These are phyloP conservation scores for Thecocarcelia acutangulata DNA, from an alignment of 2,888 invertebrate genomes.

Conservation along the genomic window DNA sequence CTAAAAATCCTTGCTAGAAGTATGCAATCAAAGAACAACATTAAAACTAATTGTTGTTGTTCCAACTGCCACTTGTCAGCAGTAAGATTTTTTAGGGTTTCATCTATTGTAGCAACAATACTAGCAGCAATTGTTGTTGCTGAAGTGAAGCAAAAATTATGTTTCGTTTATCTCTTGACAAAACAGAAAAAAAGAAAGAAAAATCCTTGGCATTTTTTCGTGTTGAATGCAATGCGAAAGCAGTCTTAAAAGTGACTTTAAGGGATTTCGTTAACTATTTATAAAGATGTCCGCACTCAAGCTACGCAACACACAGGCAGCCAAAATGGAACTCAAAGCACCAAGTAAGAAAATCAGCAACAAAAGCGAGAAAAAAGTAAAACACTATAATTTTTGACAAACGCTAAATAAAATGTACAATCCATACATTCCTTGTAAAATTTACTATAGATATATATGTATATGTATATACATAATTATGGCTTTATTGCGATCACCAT, in stretches of 20 bases:
- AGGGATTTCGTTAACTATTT: too few relatives aligned
- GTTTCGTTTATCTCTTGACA: slow-evolving; percentile 13
- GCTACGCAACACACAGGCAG: too few relatives aligned
- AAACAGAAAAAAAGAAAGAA: slow-evolving; percentile 27
- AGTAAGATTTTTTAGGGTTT: slow-evolving; percentile 32
- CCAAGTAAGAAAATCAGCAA: too few relatives aligned
- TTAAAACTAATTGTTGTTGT: slow-evolving; percentile 11
- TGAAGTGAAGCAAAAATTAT: slow-evolving; percentile 3
- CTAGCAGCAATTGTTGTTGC: neutral
- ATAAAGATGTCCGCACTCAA: too few relatives aligned
- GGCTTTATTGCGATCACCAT: too few relatives aligned
- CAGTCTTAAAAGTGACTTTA: neutral
- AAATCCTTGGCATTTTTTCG: slow-evolving; percentile 28
- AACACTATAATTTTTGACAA: too few relatives aligned
- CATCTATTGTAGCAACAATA: neutral
- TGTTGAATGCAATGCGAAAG: neutral
- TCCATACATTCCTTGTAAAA: too few relatives aligned
- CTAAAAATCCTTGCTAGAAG: slow-evolving; percentile 29
- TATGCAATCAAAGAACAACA: slow-evolving; percentile 10
- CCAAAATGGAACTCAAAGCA: too few relatives aligned
- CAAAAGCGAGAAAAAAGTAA: too few relatives aligned
- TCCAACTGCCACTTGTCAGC: slow-evolving; percentile 49
- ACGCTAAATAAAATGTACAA: too few relatives aligned
- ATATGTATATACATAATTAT: too few relatives aligned
- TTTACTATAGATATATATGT: too few relatives aligned